A percentile compares a stretch with the other conserved stretches of the same genome.
phyloP scores from a whole-genome alignment of 1,140 invertebrate genomes.

The Atta colombica region DNA sequence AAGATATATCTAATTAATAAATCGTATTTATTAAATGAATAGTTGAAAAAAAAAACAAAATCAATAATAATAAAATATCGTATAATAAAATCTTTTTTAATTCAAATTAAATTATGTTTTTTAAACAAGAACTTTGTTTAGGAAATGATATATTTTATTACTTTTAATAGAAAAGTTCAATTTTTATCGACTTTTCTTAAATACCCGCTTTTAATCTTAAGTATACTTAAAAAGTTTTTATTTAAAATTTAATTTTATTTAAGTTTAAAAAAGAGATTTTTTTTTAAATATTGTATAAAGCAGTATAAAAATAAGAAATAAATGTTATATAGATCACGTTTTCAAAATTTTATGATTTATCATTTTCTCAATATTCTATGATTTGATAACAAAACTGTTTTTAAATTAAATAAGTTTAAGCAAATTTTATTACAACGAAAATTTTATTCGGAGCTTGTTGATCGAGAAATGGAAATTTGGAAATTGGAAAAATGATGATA shows the following conservation, averaged over 20 bases:
- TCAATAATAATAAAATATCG: too few relatives aligned
- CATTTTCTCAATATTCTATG: neutral
- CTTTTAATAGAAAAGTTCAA: too few relatives aligned
- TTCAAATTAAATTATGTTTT: too few relatives aligned
- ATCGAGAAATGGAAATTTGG: conserved; percentile 4
- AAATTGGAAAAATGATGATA: conserved; percentile 1
- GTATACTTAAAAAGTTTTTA: neutral
- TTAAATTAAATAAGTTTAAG: neutral
- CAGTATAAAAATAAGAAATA: neutral
- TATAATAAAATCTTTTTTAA: too few relatives aligned
- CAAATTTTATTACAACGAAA: neutral
- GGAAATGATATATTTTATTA: too few relatives aligned
- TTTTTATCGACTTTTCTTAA: neutral
- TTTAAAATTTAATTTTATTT: neutral
- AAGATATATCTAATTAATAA: too few relatives aligned
- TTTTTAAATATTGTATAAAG: neutral
- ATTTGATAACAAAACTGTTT: neutral
- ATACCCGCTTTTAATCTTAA: neutral
- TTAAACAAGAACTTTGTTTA: too few relatives aligned
- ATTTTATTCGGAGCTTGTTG: neutral
- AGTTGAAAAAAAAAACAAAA: too few relatives aligned
- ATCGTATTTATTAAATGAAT: too few relatives aligned
- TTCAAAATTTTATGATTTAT: neutral
- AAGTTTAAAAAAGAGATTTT: neutral
- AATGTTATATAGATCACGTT: neutral